Evolutionary conservation across 2,113 vertebrate genomes (phyloP).

Genomic region (Amphiprion percula): DNA sequence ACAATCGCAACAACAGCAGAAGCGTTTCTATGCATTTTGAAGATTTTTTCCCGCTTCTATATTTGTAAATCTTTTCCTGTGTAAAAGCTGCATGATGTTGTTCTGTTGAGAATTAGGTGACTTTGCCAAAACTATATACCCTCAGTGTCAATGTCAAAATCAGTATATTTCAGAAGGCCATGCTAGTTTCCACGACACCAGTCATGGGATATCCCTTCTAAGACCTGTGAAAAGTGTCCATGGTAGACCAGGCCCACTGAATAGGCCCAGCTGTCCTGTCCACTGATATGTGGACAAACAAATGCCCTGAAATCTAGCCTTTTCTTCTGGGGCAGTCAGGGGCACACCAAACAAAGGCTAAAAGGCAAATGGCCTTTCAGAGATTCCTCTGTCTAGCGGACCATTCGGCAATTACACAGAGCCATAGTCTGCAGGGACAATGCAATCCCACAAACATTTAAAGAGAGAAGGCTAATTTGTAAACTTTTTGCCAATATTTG

Average conservation of each 20-base stretch:
- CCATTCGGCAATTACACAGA: slow-evolving; percentile 78
- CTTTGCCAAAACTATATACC: not conserved
- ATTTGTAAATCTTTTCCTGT: not conserved
- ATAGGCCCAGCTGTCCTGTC: slow-evolving; percentile 89
- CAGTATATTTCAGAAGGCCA: slow-evolving; percentile 22
- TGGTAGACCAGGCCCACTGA: slow-evolving; percentile 76
- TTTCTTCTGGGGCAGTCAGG: slow-evolving; percentile 86
- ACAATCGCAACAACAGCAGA: not conserved
- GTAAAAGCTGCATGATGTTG: not conserved
- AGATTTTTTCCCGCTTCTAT: not conserved
- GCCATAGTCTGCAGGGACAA: slow-evolving; percentile 56
- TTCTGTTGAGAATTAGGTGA: not conserved
- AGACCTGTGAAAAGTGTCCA: slow-evolving; percentile 69
- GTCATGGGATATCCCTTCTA: slow-evolving; percentile 55
- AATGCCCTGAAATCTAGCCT: slow-evolving; percentile 80
- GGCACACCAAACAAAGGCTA: slow-evolving; percentile 86
- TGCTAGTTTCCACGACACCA: slow-evolving; percentile 63
- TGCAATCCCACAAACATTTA: slow-evolving; percentile 28
- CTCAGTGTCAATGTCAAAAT: slow-evolving; percentile 54
- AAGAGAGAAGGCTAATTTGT: slow-evolving; percentile 36
- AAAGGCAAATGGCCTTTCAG: slow-evolving; percentile 85
- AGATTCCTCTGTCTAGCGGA: slow-evolving; percentile 85
- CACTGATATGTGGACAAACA: slow-evolving; percentile 89
- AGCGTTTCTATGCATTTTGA: not conserved
- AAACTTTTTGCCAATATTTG: slow-evolving; percentile 37